phyloP scores from a whole-genome alignment of 2,888 invertebrate genomes.

The Caenorhabditis drosophilae region DNA sequence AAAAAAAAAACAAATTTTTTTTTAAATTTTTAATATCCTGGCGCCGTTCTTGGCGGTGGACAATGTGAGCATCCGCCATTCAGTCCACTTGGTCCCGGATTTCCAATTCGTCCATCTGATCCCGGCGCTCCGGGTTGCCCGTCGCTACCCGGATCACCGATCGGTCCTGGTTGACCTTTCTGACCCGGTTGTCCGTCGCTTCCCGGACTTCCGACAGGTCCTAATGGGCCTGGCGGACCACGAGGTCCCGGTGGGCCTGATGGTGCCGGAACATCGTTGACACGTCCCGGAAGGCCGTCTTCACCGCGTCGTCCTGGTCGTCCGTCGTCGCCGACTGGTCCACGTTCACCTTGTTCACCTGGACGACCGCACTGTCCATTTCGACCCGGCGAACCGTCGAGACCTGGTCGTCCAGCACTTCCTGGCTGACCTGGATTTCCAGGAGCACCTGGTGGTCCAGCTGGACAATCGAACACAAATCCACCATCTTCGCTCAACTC shows the following conservation, averaged over 20 bases:
- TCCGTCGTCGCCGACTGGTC: slow-evolving; percentile 37
- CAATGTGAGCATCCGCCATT: slow-evolving; percentile 41
- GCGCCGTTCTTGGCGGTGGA: slow-evolving; percentile 52
- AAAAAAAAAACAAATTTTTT: background rate
- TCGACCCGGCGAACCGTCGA: slow-evolving; percentile 43
- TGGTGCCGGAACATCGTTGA: slow-evolving; percentile 30
- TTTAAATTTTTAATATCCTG: slow-evolving; percentile 38
- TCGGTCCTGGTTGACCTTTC: slow-evolving; percentile 24
- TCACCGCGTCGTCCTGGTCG: slow-evolving; percentile 32
- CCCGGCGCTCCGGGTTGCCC: slow-evolving; percentile 36
- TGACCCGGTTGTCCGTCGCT: slow-evolving; percentile 32
- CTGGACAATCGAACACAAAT: slow-evolving; percentile 32
- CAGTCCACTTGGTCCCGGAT: slow-evolving; percentile 19
- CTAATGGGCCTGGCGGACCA: slow-evolving; percentile 36
- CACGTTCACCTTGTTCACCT: slow-evolving; percentile 40
- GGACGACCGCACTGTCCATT: slow-evolving; percentile 43
- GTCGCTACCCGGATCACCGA: slow-evolving; percentile 31
- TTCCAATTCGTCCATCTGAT: slow-evolving; percentile 30
- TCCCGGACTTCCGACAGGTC: slow-evolving; percentile 44
- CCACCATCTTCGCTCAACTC: background rate
- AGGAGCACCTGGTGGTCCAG: slow-evolving; percentile 45
- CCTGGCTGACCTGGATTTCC: slow-evolving; percentile 48
- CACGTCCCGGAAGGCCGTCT: slow-evolving; percentile 30
- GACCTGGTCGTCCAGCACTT: slow-evolving; percentile 39
- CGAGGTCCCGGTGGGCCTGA: slow-evolving; percentile 37